phyloP scores from a whole-genome alignment of 64 coral and sea anemone genomes.

The Acropora tenuis region DNA sequence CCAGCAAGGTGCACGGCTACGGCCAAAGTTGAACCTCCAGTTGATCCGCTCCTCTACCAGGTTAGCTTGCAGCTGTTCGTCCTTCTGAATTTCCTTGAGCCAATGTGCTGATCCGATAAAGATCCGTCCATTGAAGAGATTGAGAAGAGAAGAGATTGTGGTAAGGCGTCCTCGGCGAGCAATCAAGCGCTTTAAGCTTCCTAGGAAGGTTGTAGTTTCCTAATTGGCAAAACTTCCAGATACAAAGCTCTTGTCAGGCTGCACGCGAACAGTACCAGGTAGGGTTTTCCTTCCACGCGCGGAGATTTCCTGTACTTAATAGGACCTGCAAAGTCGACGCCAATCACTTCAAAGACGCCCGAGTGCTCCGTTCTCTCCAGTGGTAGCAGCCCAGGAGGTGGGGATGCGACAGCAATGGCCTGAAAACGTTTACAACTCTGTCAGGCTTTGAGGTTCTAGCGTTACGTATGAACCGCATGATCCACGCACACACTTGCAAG shows the following conservation, averaged over 20 bases:
- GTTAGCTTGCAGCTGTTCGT: neutral
- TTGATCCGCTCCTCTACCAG: neutral
- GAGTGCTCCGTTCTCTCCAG: slow-evolving; percentile 15
- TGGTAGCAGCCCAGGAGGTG: slow-evolving; percentile 37
- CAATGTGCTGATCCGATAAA: neutral
- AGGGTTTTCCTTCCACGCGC: slow-evolving; percentile 58
- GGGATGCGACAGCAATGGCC: slow-evolving; percentile 17
- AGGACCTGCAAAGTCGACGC: neutral
- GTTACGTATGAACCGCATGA: slow-evolving; percentile 53
- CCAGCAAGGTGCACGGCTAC: neutral
- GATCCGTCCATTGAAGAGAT: neutral
- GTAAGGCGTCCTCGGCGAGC: neutral
- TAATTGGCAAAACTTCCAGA: slow-evolving; percentile 50
- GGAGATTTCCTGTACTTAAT: slow-evolving; percentile 20
- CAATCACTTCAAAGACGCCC: slow-evolving; percentile 10
- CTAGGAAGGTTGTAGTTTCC: slow-evolving; percentile 6
- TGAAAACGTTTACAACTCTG: slow-evolving; percentile 10
- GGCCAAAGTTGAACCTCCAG: neutral
- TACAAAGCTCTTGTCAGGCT: slow-evolving; percentile 59
- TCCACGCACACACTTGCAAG: slow-evolving; percentile 57
- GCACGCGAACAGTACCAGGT: slow-evolving; percentile 64
- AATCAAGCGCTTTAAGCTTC: slow-evolving; percentile 2
- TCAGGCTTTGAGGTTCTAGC: neutral
- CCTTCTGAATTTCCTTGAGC: neutral
- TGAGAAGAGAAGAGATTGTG: neutral